Evolutionary conservation across 2,797 vertebrate genomes (phyloP).

Genomic region (Brachyalestes nurse): DNA sequence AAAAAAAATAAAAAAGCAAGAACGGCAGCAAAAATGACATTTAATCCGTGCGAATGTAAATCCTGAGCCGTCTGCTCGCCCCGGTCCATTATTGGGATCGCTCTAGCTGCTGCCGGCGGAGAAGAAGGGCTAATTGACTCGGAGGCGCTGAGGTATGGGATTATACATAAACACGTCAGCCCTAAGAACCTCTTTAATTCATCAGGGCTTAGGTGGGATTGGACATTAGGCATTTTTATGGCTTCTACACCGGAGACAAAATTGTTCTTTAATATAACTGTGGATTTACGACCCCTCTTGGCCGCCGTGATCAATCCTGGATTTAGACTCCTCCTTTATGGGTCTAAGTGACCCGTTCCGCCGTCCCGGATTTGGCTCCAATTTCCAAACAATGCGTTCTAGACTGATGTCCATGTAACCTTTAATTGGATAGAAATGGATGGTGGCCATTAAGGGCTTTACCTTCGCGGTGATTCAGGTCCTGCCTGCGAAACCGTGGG

Average conservation of each 20-base stretch:
- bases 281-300: conserved; percentile 63
- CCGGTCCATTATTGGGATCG: conserved; percentile 42
- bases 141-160: conserved; percentile 50
- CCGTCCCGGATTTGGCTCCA: conserved; percentile 23
- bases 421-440: conserved; percentile 32
- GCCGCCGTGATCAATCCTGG: conserved; percentile 52
- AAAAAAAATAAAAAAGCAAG: conserved; percentile 25
- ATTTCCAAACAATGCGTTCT: conserved; percentile 24
- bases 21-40: conserved; percentile 33
- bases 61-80: conserved; percentile 23
- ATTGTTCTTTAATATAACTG: conserved; percentile 68
- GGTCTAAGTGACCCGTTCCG: conserved; percentile 54
- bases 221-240: conserved; percentile 68
- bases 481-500: not conserved
- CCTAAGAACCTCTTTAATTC: conserved; percentile 67
- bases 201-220: conserved; percentile 60
- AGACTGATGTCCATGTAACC: conserved; percentile 19
- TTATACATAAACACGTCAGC: conserved; percentile 72
- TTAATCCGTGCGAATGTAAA: conserved; percentile 49
- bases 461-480: not conserved
- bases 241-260: conserved; percentile 69
- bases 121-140: conserved; percentile 62
- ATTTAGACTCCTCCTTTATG: conserved; percentile 59
- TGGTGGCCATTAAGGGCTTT: not conserved
- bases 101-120: conserved; percentile 42